Evolutionary conservation across 1,140 invertebrate species (phyloP).

Genomic region (Drosophila busckii): DNA sequence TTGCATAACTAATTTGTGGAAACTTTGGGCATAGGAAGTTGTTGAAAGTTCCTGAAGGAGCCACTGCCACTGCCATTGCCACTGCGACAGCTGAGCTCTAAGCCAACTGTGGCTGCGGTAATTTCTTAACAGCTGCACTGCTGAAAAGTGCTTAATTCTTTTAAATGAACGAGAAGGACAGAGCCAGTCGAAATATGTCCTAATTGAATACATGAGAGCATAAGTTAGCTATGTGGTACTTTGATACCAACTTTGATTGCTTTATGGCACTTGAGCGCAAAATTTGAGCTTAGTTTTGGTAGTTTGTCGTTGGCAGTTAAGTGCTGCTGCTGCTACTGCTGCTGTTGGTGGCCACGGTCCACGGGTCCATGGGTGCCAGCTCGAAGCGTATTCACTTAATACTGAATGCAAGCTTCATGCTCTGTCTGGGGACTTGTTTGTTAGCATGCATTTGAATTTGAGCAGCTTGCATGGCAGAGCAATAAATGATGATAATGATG

Average conservation of each 20-base stretch:
- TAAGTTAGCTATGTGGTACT: conserved; percentile 73
- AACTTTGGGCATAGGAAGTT: conserved; percentile 74
- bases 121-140: conserved; percentile 59
- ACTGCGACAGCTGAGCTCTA: conserved; percentile 1
- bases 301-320: too few relatives aligned
- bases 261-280: conserved; percentile 75
- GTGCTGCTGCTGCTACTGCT: too few relatives aligned
- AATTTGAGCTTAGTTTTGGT: conserved; percentile 69
- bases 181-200: conserved; percentile 66
- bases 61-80: not conserved
- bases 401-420: too few relatives aligned
- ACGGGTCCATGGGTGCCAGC: too few relatives aligned
- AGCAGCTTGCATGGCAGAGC: conserved; percentile 41
- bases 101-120: conserved; percentile 39
- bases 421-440: conserved; percentile 31
- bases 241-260: conserved; percentile 75
- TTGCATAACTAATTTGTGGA: conserved; percentile 75
- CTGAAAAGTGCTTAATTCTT: conserved; percentile 74
- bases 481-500: conserved; percentile 60
- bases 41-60: conserved; percentile 64
- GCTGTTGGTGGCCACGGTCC: too few relatives aligned
- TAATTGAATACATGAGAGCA: conserved; percentile 75
- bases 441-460: conserved; percentile 48
- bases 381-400: too few relatives aligned
- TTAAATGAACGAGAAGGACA: conserved; percentile 50